phyloP scores from a whole-genome alignment of 2,888 invertebrate genomes.

The Eledona agricola region DNA sequence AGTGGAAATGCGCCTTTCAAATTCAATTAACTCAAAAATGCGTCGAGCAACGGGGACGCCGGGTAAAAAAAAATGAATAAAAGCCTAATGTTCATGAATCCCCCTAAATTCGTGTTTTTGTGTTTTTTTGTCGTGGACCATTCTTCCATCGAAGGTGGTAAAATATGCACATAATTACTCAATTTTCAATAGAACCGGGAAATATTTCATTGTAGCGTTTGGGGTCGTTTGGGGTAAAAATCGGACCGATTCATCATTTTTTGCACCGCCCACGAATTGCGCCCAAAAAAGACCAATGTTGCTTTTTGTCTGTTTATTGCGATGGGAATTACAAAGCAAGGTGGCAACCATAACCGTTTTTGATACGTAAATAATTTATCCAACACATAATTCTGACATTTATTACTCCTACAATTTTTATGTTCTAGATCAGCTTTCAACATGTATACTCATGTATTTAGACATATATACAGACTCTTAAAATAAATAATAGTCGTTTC shows the following conservation, averaged over 20 bases:
- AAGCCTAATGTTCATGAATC: background rate
- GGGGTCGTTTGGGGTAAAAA: slow-evolving; percentile 19
- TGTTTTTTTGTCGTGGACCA: slow-evolving; percentile 3
- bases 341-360: too few relatives aligned
- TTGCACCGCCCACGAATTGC: slow-evolving; percentile 17
- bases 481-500: too few relatives aligned
- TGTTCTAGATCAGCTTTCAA: too few relatives aligned
- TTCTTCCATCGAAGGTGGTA: slow-evolving; percentile 37
- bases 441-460: too few relatives aligned
- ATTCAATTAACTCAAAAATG: slow-evolving; percentile 59
- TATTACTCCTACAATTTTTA: too few relatives aligned
- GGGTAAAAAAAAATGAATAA: slow-evolving; percentile 3
- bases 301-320: slow-evolving; percentile 27
- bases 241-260: slow-evolving; percentile 31
- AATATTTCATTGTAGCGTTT: slow-evolving; percentile 40
- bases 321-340: slow-evolving; percentile 4
- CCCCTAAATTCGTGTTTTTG: slow-evolving; percentile 2
- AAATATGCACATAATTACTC: slow-evolving; percentile 48
- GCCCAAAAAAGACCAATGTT: slow-evolving; percentile 23
- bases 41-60: slow-evolving; percentile 42
- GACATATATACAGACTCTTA: too few relatives aligned
- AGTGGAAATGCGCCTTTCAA: slow-evolving; percentile 60
- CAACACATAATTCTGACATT: too few relatives aligned
- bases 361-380: too few relatives aligned
- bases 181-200: slow-evolving; percentile 44